phyloP scores from a whole-genome alignment of 1,140 invertebrate species.

The Druon quercuslanigerum region DNA sequence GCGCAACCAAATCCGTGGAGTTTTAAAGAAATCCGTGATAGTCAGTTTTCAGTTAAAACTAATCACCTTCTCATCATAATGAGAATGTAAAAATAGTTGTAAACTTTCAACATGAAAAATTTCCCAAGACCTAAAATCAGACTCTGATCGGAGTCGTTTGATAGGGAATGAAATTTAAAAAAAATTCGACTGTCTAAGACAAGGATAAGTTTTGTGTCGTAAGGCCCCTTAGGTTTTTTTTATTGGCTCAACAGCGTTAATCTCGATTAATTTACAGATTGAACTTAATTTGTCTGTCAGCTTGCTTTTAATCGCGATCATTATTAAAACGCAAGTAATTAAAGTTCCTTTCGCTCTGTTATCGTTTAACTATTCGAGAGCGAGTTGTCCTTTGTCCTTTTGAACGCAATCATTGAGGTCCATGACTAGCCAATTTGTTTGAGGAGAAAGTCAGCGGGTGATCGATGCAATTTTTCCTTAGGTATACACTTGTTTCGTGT shows the following conservation, averaged over 20 bases:
- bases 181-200: background rate
- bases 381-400: constrained; percentile 58
- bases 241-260: constrained; percentile 41
- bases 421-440: constrained; percentile 63
- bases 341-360: constrained; percentile 59
- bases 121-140: too few relatives aligned
- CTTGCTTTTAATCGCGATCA: constrained; percentile 50
- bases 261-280: constrained; percentile 58
- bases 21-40: too few relatives aligned
- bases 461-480: constrained; percentile 59
- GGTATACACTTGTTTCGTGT: constrained; percentile 32
- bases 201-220: too few relatives aligned
- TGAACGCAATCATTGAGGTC: constrained; percentile 62
- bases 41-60: too few relatives aligned
- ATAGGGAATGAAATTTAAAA: too few relatives aligned
- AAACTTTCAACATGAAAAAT: too few relatives aligned
- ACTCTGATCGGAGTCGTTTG: too few relatives aligned
- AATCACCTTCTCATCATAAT: too few relatives aligned
- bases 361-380: constrained; percentile 46
- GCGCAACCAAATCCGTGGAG: too few relatives aligned
- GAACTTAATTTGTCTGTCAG: constrained; percentile 57
- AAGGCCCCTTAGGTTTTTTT: constrained; percentile 19
- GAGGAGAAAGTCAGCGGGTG: constrained; percentile 64
- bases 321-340: constrained; percentile 66
- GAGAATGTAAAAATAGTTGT: too few relatives aligned